Evolutionary conservation across 2,113 vertebrate genomes (phyloP), one percentile per base, ranked within the genome.

Genomic region (Solea senegalensis): DNA sequence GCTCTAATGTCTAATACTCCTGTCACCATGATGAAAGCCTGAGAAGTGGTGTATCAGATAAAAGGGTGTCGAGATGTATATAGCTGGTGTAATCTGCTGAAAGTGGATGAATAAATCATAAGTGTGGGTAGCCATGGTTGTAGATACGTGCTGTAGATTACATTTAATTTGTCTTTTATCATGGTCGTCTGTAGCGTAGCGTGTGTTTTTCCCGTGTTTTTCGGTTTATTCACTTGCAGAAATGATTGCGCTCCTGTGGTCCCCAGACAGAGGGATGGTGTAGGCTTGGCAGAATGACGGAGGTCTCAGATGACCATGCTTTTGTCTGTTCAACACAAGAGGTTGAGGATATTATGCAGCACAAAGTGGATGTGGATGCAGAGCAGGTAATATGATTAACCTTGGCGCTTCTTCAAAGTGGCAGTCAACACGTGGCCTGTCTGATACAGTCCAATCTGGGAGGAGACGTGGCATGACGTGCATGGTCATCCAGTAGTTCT

Each of bases 21-120:
- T 28, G 54, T 66, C 72, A 69, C 72, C 43, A n/a, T 16, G 26
- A 73, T 77, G 76, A 81, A 86, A 76, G 60, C 34, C 66, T 1
- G 45, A 59, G 57, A 83, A 81, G 80, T 74, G 78, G 43, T 57
- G 70, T 56, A 69, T 65, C 72, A 81, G 76, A 88, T 82, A 69
- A 85, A 86, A 87, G 53, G 62, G 27, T 61, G n/a, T 7, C 49
- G 65, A 71, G 45, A 72, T 77, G 59, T 21, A 28, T 48, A 39
- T 48, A 52, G 61, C 71, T 57, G 62, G 16, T 81, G 63, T 78
- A 86, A 90, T 85, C 88, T 66, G 69, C 86, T 81, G 74, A 87
- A 85, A 88, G 76, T 81, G 70, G 69, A 89, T 92, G 80, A 91
- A 90, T 93, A 83, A 93, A 83, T 91, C 62, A 93, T 83, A 46